Evolutionary conservation across 2,113 vertebrate species (phyloP), one percentile per base, ranked within the genome.

Genomic region (Menura novaehollandiae): DNA sequence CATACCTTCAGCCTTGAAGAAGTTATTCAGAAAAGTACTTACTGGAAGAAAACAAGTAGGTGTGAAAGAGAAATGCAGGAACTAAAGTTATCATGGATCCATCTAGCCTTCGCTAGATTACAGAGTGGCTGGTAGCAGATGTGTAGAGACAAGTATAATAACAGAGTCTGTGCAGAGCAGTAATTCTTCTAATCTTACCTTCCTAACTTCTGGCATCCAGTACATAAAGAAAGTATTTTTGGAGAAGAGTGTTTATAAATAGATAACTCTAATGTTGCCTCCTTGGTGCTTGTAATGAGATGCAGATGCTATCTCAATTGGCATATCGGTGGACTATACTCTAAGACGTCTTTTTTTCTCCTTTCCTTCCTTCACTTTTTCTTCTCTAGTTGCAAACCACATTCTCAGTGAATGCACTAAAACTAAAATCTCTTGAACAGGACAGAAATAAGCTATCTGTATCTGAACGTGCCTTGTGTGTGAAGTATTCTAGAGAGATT

Each of bases 71-170:
- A 93, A 93, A 95, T 81, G 86, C 55, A 81, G 74, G 93, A 75
- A 78, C 27, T 84, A 16, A 71, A 96, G 80, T 92, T 95, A 96
- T 97, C 89, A 22, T 72, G 23, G 77, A 87, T 78, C 76, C 44
- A 96, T 92, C 94, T 95, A 81, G 84, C 52, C 86, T 78, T 58
- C 47, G 9, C 56, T 95, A 92, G 93, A 96, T 96, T 96, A 95
- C 80, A 95, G 95, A 93, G 84, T 91, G 22, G 47, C 83, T 91
- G 77, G 68, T 91, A 91, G 86, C 68, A 93, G 91, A 90, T 97
- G 64, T 47, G 47, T 74, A 55, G 94, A 96, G 92, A 87, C 93
- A 89, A 95, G 72, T 74, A 35, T 97, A 97, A 96, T 97, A 87
- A 94, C 86, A 97, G 86, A 81, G 94, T 91, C 93, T 91, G 83